phyloP scores from a whole-genome alignment of 2,888 invertebrate genomes.

The Acanthosepion lycidas region DNA sequence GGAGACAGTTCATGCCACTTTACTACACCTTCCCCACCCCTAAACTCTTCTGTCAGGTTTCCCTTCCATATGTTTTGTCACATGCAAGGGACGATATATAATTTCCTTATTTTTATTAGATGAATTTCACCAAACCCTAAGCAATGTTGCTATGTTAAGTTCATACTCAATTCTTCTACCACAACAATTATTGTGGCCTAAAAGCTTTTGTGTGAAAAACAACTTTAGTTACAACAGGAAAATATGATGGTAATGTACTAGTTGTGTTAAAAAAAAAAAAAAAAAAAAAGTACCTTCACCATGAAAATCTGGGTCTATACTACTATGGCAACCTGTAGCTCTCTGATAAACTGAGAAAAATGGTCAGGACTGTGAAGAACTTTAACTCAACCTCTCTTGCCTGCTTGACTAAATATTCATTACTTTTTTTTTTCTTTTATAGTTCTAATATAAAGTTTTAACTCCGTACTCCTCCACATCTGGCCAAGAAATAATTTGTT shows the following conservation, averaged over 20 bases:
- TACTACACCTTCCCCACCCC: not conserved
- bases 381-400: not conserved
- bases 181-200: not conserved
- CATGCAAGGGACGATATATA: not conserved
- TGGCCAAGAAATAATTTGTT: no score
- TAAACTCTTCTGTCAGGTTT: not conserved
- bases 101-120: not conserved
- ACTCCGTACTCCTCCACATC: no score
- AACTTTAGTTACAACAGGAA: not conserved
- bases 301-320: not conserved
- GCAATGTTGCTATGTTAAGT: not conserved
- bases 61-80: not conserved
- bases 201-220: not conserved
- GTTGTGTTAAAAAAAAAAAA: not conserved
- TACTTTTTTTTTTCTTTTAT: no score
- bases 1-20: not conserved
- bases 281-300: not conserved
- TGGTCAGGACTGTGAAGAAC: not conserved
- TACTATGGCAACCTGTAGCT: not conserved
- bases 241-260: not conserved
- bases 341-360: not conserved
- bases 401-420: not conserved
- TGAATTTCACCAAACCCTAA: not conserved
- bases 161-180: not conserved
- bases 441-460: no score